Evolutionary conservation across 1,140 invertebrate species (phyloP), one percentile per base, ranked within the genome.

Genomic region (Drosophila serrata): DNA sequence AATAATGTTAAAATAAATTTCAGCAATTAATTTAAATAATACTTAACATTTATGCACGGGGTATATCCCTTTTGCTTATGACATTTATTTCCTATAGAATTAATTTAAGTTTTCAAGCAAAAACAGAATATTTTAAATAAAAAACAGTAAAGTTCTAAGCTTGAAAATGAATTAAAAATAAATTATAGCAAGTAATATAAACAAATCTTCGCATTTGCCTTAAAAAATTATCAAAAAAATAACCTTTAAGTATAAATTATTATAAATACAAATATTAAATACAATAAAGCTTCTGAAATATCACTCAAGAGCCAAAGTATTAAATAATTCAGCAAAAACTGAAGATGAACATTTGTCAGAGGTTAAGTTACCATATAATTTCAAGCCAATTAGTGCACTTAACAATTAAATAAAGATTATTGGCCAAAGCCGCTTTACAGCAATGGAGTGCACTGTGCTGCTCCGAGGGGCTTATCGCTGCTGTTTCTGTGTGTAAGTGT

Each of bases 321-420:
- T 22, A 9, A 53, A 33, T 22, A 51, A 33, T 51, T 19, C 29
- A 5, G 6, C 11, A 13, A 31, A 9, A 31, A 11, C 22, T 24
- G 45, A 27, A 24, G 12, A 13, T 17, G 8, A 56, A 33, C 48
- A 17, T 29, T 11, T 24, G 15, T 9, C 46, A 6, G 7, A n/a
- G 51, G 19, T 1, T 53, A 55, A 55, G 51, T 57, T 58, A 13
- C 5, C 33, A 9, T 13, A 39, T 39, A 37, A 58, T 58, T 58
- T 58, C 24, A 11, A 58, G 51, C 33, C 55, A 57, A 58, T 62
- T 62, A 59, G 53, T 42, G 35, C 53, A 59, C 53, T 59, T 31
- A 63, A 39, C 17, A 63, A 59, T 63, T 63, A 59, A 63, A 63
- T 59, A 12, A 19, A 59, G 35, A 58, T 63, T 22, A 60, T 22